These are phyloP conservation scores for Zootermopsis nevadensis DNA, from an alignment of 2,888 invertebrate species.

Conservation along the genomic window DNA sequence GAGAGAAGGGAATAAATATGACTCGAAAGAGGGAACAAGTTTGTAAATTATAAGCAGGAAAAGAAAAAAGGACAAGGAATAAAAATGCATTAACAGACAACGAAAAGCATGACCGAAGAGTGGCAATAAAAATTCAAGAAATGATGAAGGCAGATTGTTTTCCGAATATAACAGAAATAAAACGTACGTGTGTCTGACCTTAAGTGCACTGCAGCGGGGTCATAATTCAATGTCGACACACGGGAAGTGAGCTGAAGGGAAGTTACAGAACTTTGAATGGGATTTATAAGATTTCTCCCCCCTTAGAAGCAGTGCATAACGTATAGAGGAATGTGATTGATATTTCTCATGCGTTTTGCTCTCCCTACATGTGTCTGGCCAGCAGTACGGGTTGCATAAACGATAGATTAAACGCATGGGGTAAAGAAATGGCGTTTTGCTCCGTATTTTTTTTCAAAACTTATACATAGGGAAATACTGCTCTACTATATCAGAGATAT, in stretches of 20 bases:
- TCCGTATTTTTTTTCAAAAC: too few species aligned
- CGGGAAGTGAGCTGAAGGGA: neutral
- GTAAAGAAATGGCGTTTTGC: too few species aligned
- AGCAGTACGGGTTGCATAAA: neutral
- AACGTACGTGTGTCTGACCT: neutral
- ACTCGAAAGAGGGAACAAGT: too few species aligned
- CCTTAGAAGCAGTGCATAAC: neutral
- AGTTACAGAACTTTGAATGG: neutral
- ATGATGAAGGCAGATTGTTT: neutral
- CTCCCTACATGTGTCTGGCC: neutral
- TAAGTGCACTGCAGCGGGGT: slow-evolving; percentile 1
- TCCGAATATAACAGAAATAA: neutral
- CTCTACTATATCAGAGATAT: too few species aligned
- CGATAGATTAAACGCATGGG: too few species aligned
- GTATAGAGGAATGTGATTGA: neutral
- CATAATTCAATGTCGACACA: neutral
- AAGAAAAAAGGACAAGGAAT: neutral
- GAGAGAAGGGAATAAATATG: too few species aligned
- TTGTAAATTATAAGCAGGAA: neutral
- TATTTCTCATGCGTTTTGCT: neutral
- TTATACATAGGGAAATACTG: too few species aligned
- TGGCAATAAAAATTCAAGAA: neutral
- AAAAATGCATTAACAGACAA: neutral
- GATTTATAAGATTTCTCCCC: slow-evolving; percentile 3
- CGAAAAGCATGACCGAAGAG: neutral